Base-by-base conservation (phyloP, 1,140 invertebrate genomes). In the Lucilia cuprina region DNA sequence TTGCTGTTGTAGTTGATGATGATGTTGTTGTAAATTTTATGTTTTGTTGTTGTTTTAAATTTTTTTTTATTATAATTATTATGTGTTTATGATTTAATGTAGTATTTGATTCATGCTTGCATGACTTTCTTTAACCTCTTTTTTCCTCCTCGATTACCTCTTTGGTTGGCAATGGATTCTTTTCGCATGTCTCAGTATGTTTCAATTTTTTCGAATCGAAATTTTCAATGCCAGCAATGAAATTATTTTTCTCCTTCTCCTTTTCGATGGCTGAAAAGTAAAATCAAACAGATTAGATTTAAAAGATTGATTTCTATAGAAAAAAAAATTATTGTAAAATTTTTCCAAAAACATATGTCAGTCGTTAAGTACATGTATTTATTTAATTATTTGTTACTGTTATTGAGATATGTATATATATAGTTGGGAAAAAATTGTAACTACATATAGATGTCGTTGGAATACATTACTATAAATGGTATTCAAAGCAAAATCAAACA, bases 141-240 rank as follows among this genome's bases (percentile, higher is more conserved):
- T 95, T 95, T 91, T 95, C 94, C 91, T 94, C 94, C 86, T 94
- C 94, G 87, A 95, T 95, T 85, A 93, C 92, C 92, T 96, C 95
- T 94, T 96, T 96, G 89, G 96, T 96, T 87, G 97, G 97, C 88
- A 98, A 93, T 82, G 95, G 94, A 92, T 97, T 97, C 92, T 97
- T 97, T 91, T 97, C 96, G 88, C 95, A 94, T 80, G 97, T 98
- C 92, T 97, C 95, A 74, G 96, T 96, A 89, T 96, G 96, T 92
- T 97, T 97, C 92, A 98, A 91, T 91, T 96, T 96, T 85, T 93
- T 94, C 41, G 94, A 92, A 92, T 97, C 95, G 91, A 97, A 98
- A 90, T 95, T 96, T 92, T 97, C 96, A 88, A 98, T 97, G 86
- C 96, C 96, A 88, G 95, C 95, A 86, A 97, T 94, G 86, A 97